Evolutionary conservation across 2,113 vertebrate species (phyloP), one percentile per base, ranked within the genome.

Genomic region (Pelvicachromis taeniatus): DNA sequence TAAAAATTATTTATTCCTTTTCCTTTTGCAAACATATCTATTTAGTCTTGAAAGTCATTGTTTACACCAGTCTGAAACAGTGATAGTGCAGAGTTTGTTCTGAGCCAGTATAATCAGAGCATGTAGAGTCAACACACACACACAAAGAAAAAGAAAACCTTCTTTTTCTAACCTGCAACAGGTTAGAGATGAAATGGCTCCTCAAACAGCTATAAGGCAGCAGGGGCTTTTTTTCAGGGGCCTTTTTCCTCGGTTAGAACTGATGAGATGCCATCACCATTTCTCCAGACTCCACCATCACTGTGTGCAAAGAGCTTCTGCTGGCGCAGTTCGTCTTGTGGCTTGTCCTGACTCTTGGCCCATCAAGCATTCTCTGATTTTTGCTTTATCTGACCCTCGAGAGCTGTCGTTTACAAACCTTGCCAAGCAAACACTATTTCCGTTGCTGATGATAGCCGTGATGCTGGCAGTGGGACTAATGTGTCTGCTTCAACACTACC

Each of bases 311-410:
- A 16, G 29, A 61, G 81, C 61, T 31, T 52, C 54, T 40, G 50
- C 59, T 59, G 52, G 65, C 42, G 5, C 13, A 1, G 14, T 79
- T 3, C 6, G 19, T 56, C 75, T 81, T 52, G 59, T 16, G 42
- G 42, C 68, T 78, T 75, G 52, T 61, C 61, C 40, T 33, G 14
- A 42, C 56, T 63, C 26, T 78, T 79, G 80, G 68, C 42, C 54
- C 8, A 33, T 61, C 12, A 14, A 50, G 52, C 21, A n/a, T 56
- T 85, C 81, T 82, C 81, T 80, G 55, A 82, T 88, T 59, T 87
- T 84, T 85, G 59, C 83, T 88, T 91, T 88, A 88, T 91, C 86
- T 83, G 55, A 70, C 86, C 83, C 83, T 56, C 52, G 83, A 63
- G 86, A 91, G 68, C 81, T 83, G 81, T 83, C 84, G n/a, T 84